These are phyloP conservation scores for Dryadula phaetusa DNA, from an alignment of 2,888 invertebrate species.

Conservation along the genomic window DNA sequence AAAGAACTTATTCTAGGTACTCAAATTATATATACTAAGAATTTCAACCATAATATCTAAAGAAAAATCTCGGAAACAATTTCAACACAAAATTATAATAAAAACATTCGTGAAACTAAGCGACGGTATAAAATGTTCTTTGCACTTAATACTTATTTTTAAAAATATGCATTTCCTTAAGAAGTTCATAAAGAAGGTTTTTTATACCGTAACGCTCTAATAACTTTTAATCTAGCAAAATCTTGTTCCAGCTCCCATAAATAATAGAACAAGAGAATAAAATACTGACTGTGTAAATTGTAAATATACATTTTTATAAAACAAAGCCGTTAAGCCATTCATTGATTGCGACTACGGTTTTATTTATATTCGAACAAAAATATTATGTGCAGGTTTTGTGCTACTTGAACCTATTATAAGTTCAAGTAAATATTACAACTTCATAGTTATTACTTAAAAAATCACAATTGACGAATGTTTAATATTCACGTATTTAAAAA, in stretches of 20 bases:
- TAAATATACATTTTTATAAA: conserved; percentile 18
- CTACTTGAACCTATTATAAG: neutral
- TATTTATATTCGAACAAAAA: neutral
- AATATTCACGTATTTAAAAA: too few species aligned
- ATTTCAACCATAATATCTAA: neutral
- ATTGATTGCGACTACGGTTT: conserved; percentile 12
- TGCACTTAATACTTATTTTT: conserved; percentile 11
- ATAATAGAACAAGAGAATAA: conserved; percentile 20
- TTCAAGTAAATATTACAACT: neutral
- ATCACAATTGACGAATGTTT: too few species aligned
- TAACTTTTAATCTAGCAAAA: conserved; percentile 31
- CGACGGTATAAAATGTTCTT: conserved; percentile 21
- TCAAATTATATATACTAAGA: neutral
- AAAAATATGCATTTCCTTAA: conserved; percentile 21
- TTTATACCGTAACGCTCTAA: conserved; percentile 26
- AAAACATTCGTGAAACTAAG: conserved; percentile 6
- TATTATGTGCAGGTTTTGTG: neutral
- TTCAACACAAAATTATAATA: conserved; percentile 1
- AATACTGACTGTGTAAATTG: conserved; percentile 21
- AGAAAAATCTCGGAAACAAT: neutral
- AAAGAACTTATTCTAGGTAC: too few species aligned
- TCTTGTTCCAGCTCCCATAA: conserved; percentile 24
- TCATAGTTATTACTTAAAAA: neutral
- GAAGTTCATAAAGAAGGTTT: conserved; percentile 21
- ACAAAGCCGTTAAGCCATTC: conserved; percentile 17